Conservation (phyloP, 2,888 invertebrate genomes). For the Didymodactylos carnosus region DNA sequence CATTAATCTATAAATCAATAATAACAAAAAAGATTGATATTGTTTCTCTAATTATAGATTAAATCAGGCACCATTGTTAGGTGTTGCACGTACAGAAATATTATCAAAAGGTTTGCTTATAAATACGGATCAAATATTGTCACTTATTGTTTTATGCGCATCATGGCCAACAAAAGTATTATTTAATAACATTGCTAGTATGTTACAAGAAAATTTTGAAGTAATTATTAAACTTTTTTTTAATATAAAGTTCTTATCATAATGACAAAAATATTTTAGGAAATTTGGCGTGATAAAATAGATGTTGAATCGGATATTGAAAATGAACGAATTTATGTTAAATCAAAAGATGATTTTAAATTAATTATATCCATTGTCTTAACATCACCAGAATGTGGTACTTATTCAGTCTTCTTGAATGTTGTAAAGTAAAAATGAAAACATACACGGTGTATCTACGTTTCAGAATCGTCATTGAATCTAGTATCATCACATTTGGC, state of each 20-base stretch:
- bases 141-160: conserved; percentile 77
- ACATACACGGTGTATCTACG: not conserved
- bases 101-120: conserved; percentile 69
- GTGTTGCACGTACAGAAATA: conserved; percentile 86
- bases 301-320: not conserved
- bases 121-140: conserved; percentile 66
- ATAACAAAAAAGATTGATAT: not conserved
- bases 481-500: not conserved
- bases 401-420: too few relatives aligned
- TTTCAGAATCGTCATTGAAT: not conserved
- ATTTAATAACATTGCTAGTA: conserved; percentile 62
- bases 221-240: too few relatives aligned
- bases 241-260: not conserved
- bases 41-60: not conserved
- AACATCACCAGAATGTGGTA: too few relatives aligned
- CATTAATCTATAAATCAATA: too few relatives aligned
- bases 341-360: not conserved
- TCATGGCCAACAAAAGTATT: conserved; percentile 71
- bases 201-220: conserved; percentile 36
- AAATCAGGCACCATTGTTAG: conserved; percentile 46
- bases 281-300: not conserved
- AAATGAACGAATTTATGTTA: not conserved
- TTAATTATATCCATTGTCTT: too few relatives aligned
- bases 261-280: not conserved
- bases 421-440: too few relatives aligned